Base-by-base conservation (phyloP, 2,888 invertebrate genomes). In the Baccha elongata region DNA sequence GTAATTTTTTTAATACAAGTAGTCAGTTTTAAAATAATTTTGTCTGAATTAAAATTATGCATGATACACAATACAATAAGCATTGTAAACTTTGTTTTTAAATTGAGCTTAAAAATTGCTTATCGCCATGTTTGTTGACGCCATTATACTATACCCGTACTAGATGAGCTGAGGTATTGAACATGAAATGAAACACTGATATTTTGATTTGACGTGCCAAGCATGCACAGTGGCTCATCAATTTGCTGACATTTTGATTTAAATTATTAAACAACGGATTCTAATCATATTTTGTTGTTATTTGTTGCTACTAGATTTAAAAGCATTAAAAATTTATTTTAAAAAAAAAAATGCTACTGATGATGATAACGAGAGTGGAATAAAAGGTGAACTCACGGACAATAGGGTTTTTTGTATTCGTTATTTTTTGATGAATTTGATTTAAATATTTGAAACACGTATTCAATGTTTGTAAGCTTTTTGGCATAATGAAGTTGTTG, bases 191-290 rank as follows among this genome's bases (percentile, higher is more conserved):
- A 65, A 81, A 71, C 37, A 69, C 44, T 15, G 52, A 50, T 60
- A 60, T 29, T 32, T 1, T 32, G 2, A 15, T 44, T 65, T 40
- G 37, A 81, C 80, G 75, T 81, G 80, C 71, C 29, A 13, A 7
- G 71, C 69, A 75, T 81, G 48, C 80, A 53, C 13, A 81, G 64
- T 37, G 58, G 21, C 80, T 71, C 64, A 81, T 81, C 65, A 81
- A 42, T 71, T 60, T 44, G 58, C 46, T 55, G 62, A 37, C 69
- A 69, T 64, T 76, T 64, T 15, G 21, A 29, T 65, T 65, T 81
- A 68, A 68, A 81, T 81, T 75, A 71, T 69, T 46, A 48, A 71
- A 65, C 72, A 65, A 44, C 37, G 60, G 73, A 50, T 60, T 72
- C 60, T 79, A 74, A 73, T 74, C 68, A 79, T 67, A 67, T 62